Base-by-base conservation (phyloP, 2,888 invertebrate genomes). In the Nebria brevicollis region DNA sequence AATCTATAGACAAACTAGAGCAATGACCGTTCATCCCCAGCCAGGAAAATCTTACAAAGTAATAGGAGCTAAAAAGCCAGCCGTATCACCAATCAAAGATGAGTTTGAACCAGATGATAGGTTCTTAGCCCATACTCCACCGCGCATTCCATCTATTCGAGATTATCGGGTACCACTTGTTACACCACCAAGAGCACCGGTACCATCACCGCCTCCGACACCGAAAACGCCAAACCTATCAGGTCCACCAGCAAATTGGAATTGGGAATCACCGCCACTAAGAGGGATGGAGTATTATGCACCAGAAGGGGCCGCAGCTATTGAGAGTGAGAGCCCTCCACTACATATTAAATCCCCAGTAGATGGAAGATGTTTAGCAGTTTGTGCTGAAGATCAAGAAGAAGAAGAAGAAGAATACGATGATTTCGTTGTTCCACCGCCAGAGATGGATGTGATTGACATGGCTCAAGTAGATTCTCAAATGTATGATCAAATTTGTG, bases 41-140 rank as follows among this genome's bases (percentile, higher is more conserved):
- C 54, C 54, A 2, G 13, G 54, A 11, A 54, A 54, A 54, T n/a
- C 73, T 73, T 26, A 41, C 41, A 73, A n/a, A 73, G 41, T 73
- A n/a, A 4, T 43, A 8, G 34, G 15, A 73, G 42, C 41, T n/a
- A 41, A 15, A 73, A 6, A 4, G 10, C 20, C 15, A 10, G n/a
- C 15, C 3, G 54, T 0, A 11, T 54, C 54, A 54, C 54, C 54
- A 13, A 54, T 54, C 13, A 8, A 54, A 54, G 54, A 54, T 54
- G 54, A 54, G 7, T 26, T 26, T 34, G 70, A 70, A 70, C 20
- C 70, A 13, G 25, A 26, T 25, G 25, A 25, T 11, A 15, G 13
- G 25, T 25, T 11, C 11, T 25, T 25, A 26, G 11, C 11, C 26
- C 11, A 20, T 7, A 70, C 70, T 15, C 70, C 70, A 13, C 26